Percentiles rank a stretch among this genome's conserved stretches.
Conservation (phyloP, 1,140 invertebrate genomes). For the Apis florea region DNA sequence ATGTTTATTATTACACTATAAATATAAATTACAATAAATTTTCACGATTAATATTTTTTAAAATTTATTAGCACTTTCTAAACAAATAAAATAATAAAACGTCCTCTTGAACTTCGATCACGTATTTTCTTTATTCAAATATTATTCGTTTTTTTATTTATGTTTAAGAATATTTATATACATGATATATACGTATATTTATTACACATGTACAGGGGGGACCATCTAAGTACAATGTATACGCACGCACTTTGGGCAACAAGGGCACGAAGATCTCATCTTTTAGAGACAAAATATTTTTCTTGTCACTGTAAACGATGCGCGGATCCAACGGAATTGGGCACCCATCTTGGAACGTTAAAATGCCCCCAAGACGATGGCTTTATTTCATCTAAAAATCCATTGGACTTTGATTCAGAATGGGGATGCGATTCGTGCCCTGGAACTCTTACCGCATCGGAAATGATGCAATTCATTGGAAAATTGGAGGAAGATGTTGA, state of each 20-base stretch:
- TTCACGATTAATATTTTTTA: too few relatives aligned
- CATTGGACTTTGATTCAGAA: slow-evolving; percentile 85
- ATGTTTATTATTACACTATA: too few relatives aligned
- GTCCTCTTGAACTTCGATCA: background rate
- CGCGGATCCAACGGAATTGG: slow-evolving; percentile 88
- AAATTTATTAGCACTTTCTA: too few relatives aligned
- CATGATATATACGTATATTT: too few relatives aligned
- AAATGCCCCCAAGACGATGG: slow-evolving; percentile 85
- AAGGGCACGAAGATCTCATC: slow-evolving; percentile 87
- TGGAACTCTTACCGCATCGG: slow-evolving; percentile 80
- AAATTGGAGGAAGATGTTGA: slow-evolving; percentile 89
- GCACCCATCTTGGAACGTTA: slow-evolving; percentile 87
- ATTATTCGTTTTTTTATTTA: too few relatives aligned
- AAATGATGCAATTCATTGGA: slow-evolving; percentile 83
- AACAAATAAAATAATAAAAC: background rate
- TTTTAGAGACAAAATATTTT: slow-evolving; percentile 91
- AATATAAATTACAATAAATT: too few relatives aligned
- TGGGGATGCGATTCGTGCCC: slow-evolving; percentile 88
- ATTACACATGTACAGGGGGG: slow-evolving; percentile 77
- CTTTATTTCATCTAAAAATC: slow-evolving; percentile 85
- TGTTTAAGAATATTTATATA: background rate
- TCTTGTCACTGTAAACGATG: slow-evolving; percentile 87
- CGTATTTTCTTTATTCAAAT: background rate
- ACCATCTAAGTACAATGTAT: slow-evolving; percentile 90
- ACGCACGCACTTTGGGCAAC: slow-evolving; percentile 93